A percentile compares a stretch with the other conserved stretches of the same genome.
phyloP scores from a whole-genome alignment of 2,797 vertebrate genomes.

The Lateolabrax maculatus region DNA sequence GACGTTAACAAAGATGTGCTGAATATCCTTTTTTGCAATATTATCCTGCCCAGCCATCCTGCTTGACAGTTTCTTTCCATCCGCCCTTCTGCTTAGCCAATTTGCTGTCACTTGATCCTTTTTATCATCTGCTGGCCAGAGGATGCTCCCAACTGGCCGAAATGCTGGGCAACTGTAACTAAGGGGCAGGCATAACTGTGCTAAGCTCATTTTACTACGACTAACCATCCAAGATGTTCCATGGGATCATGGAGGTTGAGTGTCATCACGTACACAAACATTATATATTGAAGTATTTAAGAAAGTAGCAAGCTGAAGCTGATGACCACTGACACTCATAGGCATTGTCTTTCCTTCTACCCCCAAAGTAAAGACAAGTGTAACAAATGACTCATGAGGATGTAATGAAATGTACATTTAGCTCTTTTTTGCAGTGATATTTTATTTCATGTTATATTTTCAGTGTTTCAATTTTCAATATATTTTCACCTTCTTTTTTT shows the following conservation, averaged over 20 bases:
- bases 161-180: constrained; percentile 93
- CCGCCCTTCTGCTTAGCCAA: constrained; percentile 37
- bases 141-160: constrained; percentile 84
- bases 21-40: not conserved
- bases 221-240: not conserved
- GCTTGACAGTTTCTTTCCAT: constrained; percentile 65
- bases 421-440: constrained; percentile 27
- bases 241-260: constrained; percentile 64
- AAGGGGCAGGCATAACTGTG: constrained; percentile 88
- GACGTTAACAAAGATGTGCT: not conserved
- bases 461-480: too few relatives aligned
- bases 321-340: not conserved
- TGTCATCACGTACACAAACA: constrained; percentile 11
- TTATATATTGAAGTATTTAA: constrained; percentile 1
- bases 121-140: constrained; percentile 84
- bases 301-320: not conserved
- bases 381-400: not conserved
- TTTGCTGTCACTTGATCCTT: constrained; percentile 82
- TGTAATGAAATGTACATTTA: constrained; percentile 1
- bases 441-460: not conserved
- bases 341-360: not conserved
- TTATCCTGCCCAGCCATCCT: not conserved
- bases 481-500: too few relatives aligned
- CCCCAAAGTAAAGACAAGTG: not conserved
- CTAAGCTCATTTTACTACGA: constrained; percentile 65